phyloP scores from a whole-genome alignment of 2,797 vertebrate species.

The Varecia variegata region DNA sequence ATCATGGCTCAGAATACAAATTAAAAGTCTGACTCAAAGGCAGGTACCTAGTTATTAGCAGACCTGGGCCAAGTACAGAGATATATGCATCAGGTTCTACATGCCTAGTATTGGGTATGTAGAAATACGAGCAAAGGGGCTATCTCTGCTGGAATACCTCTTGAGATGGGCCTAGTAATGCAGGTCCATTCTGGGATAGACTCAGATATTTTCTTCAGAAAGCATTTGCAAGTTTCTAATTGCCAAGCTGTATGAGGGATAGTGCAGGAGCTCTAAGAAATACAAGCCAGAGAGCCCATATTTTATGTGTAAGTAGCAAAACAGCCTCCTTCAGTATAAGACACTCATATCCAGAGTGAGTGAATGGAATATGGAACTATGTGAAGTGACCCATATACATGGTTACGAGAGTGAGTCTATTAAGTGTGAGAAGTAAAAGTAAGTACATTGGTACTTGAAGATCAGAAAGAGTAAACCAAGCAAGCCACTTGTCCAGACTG shows the following conservation, averaged over 20 bases:
- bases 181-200: background rate
- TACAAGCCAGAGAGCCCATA: background rate
- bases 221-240: background rate
- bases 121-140: background rate
- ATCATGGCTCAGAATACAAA: background rate
- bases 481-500: background rate
- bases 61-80: background rate
- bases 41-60: background rate
- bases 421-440: background rate
- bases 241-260: background rate
- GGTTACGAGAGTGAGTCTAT: background rate
- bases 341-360: background rate
- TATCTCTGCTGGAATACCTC: background rate
- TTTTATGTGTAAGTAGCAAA: background rate
- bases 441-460: background rate
- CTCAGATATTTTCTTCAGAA: background rate
- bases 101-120: background rate
- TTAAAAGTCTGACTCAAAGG: constrained; percentile 10
- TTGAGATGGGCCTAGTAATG: background rate
- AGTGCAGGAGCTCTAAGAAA: background rate
- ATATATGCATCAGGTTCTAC: background rate
- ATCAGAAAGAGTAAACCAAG: background rate
- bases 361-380: background rate
- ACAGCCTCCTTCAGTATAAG: background rate
- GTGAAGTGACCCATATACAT: background rate